A percentile compares a stretch with the other conserved stretches of the same genome.
Evolutionary conservation across 2,888 invertebrate species (phyloP).

Genomic region (Rhagophthalmus giganteus): DNA sequence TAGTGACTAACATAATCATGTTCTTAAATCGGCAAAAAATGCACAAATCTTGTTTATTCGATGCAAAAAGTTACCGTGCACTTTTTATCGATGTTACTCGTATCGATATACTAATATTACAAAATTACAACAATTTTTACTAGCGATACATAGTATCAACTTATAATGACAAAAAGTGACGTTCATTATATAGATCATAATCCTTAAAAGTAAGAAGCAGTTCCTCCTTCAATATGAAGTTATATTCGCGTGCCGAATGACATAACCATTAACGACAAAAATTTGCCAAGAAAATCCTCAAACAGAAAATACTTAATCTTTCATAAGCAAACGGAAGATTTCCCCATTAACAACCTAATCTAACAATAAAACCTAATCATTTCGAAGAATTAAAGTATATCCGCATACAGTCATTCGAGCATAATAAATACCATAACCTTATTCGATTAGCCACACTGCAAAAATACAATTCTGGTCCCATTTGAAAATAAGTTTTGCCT

Average conservation of each 20-base stretch:
- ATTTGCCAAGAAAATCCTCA: constrained; percentile 16
- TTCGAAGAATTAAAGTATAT: too few species aligned
- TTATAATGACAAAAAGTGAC: constrained; percentile 32
- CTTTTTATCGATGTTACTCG: constrained; percentile 15
- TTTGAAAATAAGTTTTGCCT: too few species aligned
- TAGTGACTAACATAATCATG: constrained; percentile 20
- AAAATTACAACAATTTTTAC: constrained; percentile 57
- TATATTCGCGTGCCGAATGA: constrained; percentile 19
- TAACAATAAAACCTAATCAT: too few species aligned
- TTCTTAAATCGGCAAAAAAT: constrained; percentile 13
- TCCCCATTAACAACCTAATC: constrained; percentile 4
- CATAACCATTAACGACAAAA: constrained; percentile 4
- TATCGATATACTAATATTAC: constrained; percentile 31
- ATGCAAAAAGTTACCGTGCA: constrained; percentile 9
- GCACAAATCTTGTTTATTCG: constrained; percentile 8
- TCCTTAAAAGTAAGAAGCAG: constrained; percentile 27
- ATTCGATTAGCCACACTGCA: too few species aligned
- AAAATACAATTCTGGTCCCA: too few species aligned
- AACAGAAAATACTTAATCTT: constrained; percentile 14
- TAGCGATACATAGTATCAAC: constrained; percentile 59
- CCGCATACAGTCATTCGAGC: too few species aligned
- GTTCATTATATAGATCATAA: constrained; percentile 29
- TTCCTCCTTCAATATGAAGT: constrained; percentile 33
- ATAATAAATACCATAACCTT: too few species aligned
- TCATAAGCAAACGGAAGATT: constrained; percentile 20